Evolutionary conservation across 1,140 invertebrate genomes (phyloP), one percentile per base, ranked within the genome.

Genomic region (Harlomillsia oculata): DNA sequence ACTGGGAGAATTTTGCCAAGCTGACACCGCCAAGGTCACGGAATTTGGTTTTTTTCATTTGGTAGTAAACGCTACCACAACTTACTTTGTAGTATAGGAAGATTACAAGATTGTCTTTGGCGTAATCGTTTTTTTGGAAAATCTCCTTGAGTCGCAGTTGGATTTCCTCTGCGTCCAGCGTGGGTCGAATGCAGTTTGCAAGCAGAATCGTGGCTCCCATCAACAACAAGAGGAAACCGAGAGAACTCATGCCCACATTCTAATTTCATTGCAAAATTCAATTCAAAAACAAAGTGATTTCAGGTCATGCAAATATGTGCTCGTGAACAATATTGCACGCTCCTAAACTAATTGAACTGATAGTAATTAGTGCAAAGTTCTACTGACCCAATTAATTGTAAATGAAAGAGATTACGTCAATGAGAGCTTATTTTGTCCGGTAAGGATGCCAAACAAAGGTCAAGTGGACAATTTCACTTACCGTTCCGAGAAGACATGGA

Each of bases 401-500:
- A n/a, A n/a, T n/a, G n/a, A n/a, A n/a, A n/a, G n/a, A n/a, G n/a
- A n/a, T n/a, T n/a, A n/a, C n/a, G n/a, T n/a, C n/a, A n/a, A n/a
- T n/a, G n/a, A n/a, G n/a, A n/a, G n/a, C n/a, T n/a, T n/a, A n/a
- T n/a, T n/a, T n/a, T n/a, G n/a, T n/a, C n/a, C n/a, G n/a, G n/a
- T n/a, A n/a, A n/a, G n/a, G n/a, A n/a, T n/a, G n/a, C n/a, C n/a
- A n/a, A n/a, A n/a, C n/a, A n/a, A n/a, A n/a, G n/a, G n/a, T n/a
- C n/a, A n/a, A n/a, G n/a, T n/a, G n/a, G n/a, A n/a, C n/a, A n/a
- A n/a, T n/a, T 23, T 21, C 3, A 60, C 67, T 65, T 66, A 71
- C 70, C 29, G 65, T 52, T 16, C 61, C 54, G n/a, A 72, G 57
- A 41, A 72, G 61, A 29, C 54, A 54, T 3, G 58, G 18, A 32